Evolutionary conservation across 2,888 invertebrate genomes (phyloP).

Genomic region (Hemistola chrysoprasaria): DNA sequence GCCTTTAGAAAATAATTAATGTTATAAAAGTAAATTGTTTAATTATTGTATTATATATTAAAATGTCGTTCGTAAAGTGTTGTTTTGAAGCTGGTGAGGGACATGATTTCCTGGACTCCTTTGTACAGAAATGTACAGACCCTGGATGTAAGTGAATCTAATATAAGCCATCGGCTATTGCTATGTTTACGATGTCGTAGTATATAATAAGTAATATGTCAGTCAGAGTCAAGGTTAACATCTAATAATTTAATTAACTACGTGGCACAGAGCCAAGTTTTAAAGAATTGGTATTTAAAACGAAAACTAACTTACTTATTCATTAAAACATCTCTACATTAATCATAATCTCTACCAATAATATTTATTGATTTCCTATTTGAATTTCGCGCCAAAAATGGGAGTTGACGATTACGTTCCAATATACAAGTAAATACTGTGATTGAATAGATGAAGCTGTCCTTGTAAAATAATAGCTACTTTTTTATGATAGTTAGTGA

Average conservation of each 20-base stretch:
- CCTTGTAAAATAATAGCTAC: no score
- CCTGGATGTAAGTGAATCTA: constrained; percentile 90
- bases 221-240: constrained; percentile 9
- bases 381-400: constrained; percentile 44
- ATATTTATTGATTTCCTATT: constrained; percentile 42
- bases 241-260: constrained; percentile 32
- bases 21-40: constrained; percentile 1
- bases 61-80: constrained; percentile 88
- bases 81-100: constrained; percentile 90
- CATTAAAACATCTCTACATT: no score
- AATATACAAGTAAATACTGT: neutral
- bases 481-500: no score
- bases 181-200: no score
- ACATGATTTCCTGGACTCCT: constrained; percentile 88
- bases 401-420: constrained; percentile 17
- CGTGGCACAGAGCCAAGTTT: constrained; percentile 18
- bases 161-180: no score
- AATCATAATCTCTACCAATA: constrained; percentile 4
- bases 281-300: neutral
- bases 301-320: neutral
- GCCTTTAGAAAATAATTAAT: constrained; percentile 4
- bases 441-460: no score
- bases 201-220: neutral
- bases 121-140: constrained; percentile 91
- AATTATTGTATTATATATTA: constrained; percentile 7